These are phyloP conservation scores for Lepus townsendii DNA, from an alignment of 2,797 vertebrate species.

Conservation along the genomic window DNA sequence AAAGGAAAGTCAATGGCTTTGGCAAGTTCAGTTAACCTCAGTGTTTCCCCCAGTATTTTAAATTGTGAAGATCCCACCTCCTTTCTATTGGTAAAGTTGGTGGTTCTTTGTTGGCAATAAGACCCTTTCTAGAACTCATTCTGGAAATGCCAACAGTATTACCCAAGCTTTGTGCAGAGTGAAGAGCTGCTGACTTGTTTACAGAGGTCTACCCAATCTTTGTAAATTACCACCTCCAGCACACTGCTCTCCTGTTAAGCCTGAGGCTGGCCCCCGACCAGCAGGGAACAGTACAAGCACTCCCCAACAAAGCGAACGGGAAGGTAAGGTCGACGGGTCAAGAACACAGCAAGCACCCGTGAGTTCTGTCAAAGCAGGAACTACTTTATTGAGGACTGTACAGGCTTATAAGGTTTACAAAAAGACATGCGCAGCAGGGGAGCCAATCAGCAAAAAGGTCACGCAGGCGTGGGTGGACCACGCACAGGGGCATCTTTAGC, in stretches of 20 bases:
- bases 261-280: no score
- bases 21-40: background rate
- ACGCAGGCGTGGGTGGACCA: no score
- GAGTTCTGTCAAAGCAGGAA: no score
- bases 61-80: background rate
- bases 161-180: background rate
- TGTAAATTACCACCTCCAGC: background rate
- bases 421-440: no score
- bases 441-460: no score
- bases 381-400: no score
- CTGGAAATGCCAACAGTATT: background rate
- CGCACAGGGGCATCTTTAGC: no score
- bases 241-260: background rate
- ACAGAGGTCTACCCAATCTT: background rate
- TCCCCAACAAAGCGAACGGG: no score
- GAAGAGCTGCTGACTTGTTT: background rate
- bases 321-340: no score
- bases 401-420: no score
- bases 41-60: constrained; percentile 7
- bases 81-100: background rate
- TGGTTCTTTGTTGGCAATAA: background rate
- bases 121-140: constrained; percentile 19
- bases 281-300: no score
- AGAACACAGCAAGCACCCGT: no score
- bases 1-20: background rate